phyloP scores from a whole-genome alignment of 2,888 invertebrate species.

The Diachrysia chrysitis region DNA sequence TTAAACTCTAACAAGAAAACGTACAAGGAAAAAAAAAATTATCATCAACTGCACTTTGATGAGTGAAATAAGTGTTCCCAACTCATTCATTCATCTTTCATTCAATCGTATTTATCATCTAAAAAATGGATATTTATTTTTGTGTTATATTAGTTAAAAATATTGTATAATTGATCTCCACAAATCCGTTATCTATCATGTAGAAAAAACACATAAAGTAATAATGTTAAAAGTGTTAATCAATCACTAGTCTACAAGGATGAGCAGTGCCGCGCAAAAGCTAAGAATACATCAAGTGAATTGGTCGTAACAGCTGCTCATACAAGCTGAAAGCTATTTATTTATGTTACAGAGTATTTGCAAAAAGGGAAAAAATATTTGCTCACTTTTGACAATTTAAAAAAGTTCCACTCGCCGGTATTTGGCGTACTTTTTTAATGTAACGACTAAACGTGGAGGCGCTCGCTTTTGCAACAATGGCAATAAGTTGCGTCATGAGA shows the following conservation, averaged over 20 bases:
- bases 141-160: no score
- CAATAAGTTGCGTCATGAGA: slow-evolving; percentile 80
- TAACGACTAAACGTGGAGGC: slow-evolving; percentile 39
- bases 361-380: not conserved
- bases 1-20: no score
- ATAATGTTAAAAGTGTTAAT: not conserved
- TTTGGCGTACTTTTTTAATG: slow-evolving; percentile 42
- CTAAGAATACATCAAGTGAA: not conserved
- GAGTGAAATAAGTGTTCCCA: slow-evolving; percentile 7
- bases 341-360: not conserved
- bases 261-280: not conserved
- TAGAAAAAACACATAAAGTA: not conserved
- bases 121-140: not conserved
- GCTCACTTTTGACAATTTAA: not conserved
- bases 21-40: no score
- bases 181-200: not conserved
- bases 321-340: not conserved
- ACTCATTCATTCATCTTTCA: slow-evolving; percentile 1
- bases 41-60: no score
- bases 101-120: not conserved
- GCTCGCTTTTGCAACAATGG: slow-evolving; percentile 69
- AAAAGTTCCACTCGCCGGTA: slow-evolving; percentile 10
- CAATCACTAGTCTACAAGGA: not conserved
- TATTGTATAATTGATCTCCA: not conserved
- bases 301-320: not conserved